Conservation (phyloP, 2,797 vertebrate species). For the Microhierax caerulescens region DNA sequence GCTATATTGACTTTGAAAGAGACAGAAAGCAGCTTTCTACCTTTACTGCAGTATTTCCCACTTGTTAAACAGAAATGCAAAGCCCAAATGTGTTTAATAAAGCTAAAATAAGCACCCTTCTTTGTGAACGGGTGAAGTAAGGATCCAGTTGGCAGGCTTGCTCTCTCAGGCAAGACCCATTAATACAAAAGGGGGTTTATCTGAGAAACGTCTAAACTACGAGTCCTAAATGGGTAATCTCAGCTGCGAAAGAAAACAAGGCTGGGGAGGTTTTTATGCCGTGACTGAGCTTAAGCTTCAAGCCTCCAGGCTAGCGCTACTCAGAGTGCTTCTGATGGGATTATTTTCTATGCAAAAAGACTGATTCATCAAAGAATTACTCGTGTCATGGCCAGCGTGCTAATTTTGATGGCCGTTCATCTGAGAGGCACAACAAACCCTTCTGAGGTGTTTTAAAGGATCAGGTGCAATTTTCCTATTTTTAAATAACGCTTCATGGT, state of each 20-base stretch:
- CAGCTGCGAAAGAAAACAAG: slow-evolving; percentile 41
- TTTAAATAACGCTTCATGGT: background rate
- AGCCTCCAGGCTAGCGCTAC: background rate
- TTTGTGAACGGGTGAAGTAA: background rate
- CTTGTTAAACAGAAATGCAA: background rate
- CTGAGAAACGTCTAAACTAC: background rate
- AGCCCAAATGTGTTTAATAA: background rate
- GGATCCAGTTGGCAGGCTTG: background rate
- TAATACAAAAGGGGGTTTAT: slow-evolving; percentile 9
- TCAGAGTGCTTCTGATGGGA: slow-evolving; percentile 22
- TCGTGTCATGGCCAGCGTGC: background rate
- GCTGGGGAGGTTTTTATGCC: background rate
- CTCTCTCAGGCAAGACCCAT: slow-evolving; percentile 1
- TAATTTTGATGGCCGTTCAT: background rate
- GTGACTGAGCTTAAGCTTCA: background rate
- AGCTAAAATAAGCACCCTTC: background rate
- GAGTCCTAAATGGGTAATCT: background rate
- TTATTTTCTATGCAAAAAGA: slow-evolving; percentile 44
- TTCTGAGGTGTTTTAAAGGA: slow-evolving; percentile 1
- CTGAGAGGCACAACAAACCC: background rate
- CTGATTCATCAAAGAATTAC: slow-evolving; percentile 29
- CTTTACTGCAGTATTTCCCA: background rate
- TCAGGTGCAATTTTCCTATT: background rate
- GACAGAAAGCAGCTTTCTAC: background rate
- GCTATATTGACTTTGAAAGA: background rate